Evolutionary conservation across 2,113 vertebrate species (phyloP), one percentile per base, ranked within the genome.

Genomic region (Prionailurus viverrinus): DNA sequence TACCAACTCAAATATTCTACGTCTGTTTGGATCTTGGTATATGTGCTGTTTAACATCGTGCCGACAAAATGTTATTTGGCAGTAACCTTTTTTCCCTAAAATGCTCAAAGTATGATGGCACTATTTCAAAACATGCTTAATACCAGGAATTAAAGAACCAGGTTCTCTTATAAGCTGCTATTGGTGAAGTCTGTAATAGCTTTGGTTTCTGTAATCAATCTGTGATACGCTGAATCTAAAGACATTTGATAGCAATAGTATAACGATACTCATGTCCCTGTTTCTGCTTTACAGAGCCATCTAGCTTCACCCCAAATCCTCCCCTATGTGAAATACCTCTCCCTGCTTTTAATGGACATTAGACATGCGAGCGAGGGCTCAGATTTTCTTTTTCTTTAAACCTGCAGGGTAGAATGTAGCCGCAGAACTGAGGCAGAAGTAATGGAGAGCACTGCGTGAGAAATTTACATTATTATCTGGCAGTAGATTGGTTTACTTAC

Each of bases 381-480:
- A 96, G 96, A 58, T 97, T 76, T 19, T 69, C 58, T 96, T 53
- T 27, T 15, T 91, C 86, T 48, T 61, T 25, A 61, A n/a, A 91
- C 78, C 51, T 71, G 36, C 69, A 85, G 66, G 12, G 48, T 12
- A 25, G 69, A 97, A 86, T 12, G 41, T 65, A 93, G 88, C 83
- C 95, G 45, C 89, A 94, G 88, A 98, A 84, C 95, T 97, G 83
- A 98, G 96, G 81, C 94, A 97, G 96, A 98, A 97, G 76, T 98
- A 98, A 98, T 97, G 90, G 97, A 96, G 69, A 76, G 95, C 92
- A 82, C 87, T 98, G 97, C 82, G 92, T 97, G 97, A 98, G 96
- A 98, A 98, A 98, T 98, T 98, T 88, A 51, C 97, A 89, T 98
- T 98, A 97, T 98, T 98, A 97, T 98, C 97, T 91, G 76, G 61